Percentiles rank a stretch among this genome's conserved stretches.
These are phyloP conservation scores for Lasioglossum figueresi DNA, from an alignment of 2,888 invertebrate species.

Conservation along the genomic window DNA sequence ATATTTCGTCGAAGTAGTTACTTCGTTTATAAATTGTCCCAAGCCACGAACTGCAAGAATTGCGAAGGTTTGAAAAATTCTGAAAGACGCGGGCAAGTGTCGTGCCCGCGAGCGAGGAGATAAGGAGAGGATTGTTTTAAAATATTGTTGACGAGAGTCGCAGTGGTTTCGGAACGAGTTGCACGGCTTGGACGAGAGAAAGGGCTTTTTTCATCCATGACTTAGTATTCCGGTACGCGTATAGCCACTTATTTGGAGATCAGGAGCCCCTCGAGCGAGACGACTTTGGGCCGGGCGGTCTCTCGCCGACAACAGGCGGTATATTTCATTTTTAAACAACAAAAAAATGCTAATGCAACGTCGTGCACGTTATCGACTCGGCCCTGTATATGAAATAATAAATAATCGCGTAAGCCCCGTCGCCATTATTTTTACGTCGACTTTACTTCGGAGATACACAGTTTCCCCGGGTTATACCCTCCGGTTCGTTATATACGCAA, in stretches of 20 bases:
- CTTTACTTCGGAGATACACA: constrained; percentile 73
- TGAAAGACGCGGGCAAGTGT: not conserved
- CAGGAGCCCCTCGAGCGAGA: constrained; percentile 75
- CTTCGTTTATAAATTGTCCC: too few species aligned
- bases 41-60: not conserved
- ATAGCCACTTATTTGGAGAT: constrained; percentile 84
- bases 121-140: not conserved
- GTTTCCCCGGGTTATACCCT: constrained; percentile 67
- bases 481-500: constrained; percentile 69
- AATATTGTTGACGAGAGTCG: not conserved
- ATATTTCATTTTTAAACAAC: constrained; percentile 84
- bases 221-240: constrained; percentile 83
- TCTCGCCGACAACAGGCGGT: constrained; percentile 75
- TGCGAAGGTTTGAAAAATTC: not conserved
- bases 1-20: too few species aligned
- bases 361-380: constrained; percentile 77
- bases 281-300: constrained; percentile 73
- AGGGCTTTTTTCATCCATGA: constrained; percentile 61
- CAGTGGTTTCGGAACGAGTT: constrained; percentile 17
- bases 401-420: constrained; percentile 79
- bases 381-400: constrained; percentile 80
- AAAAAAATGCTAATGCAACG: constrained; percentile 83
- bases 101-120: not conserved
- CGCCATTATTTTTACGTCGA: constrained; percentile 78
- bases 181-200: constrained; percentile 23